Percentiles rank a stretch among this genome's conserved stretches.
Evolutionary conservation across 2,113 vertebrate species (phyloP).

Genomic region (Sigmodon hispidus): DNA sequence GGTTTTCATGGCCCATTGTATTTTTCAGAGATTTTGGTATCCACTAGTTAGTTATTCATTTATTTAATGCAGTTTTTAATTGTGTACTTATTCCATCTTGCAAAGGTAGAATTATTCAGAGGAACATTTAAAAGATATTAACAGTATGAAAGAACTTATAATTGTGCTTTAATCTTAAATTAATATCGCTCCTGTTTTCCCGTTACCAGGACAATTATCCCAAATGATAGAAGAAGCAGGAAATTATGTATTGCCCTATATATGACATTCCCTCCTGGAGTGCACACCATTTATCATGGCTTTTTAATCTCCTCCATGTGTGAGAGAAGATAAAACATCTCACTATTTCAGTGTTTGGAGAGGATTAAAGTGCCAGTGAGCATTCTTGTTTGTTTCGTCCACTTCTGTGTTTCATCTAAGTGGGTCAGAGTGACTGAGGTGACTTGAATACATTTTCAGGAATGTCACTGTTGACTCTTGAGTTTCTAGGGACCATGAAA

Average conservation of each 20-base stretch:
- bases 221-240: constrained; percentile 72
- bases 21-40: constrained; percentile 72
- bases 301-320: constrained; percentile 78
- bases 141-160: constrained; percentile 78
- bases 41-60: constrained; percentile 80
- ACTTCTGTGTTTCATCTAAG: neutral
- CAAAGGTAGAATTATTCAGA: constrained; percentile 79
- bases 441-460: neutral
- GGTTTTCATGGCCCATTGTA: constrained; percentile 62
- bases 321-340: constrained; percentile 78
- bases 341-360: constrained; percentile 72
- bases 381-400: constrained; percentile 53
- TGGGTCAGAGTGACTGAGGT: constrained; percentile 54
- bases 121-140: constrained; percentile 80
- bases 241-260: constrained; percentile 81
- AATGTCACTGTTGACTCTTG: neutral
- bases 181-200: constrained; percentile 77
- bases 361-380: constrained; percentile 68
- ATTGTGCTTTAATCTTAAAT: constrained; percentile 83
- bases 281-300: constrained; percentile 71
- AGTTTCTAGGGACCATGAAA: constrained; percentile 26
- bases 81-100: constrained; percentile 77
- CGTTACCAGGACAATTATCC: constrained; percentile 78
- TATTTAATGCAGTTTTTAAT: constrained; percentile 82
- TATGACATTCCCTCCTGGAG: constrained; percentile 72